phyloP scores from a whole-genome alignment of 2,888 invertebrate species.

The Coleophora deauratella region DNA sequence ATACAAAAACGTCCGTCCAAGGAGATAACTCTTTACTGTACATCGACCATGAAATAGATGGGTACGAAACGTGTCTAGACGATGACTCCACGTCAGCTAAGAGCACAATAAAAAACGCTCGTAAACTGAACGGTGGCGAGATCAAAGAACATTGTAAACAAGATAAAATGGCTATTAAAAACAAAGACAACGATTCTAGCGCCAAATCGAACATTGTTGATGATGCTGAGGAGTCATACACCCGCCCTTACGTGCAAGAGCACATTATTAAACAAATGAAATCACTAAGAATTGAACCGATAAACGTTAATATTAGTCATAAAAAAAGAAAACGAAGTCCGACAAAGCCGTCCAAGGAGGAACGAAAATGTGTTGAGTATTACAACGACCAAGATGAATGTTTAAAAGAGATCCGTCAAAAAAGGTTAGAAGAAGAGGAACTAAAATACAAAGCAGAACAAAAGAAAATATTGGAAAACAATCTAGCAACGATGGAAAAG shows the following conservation, averaged over 20 bases:
- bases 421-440: constrained; percentile 52
- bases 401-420: constrained; percentile 64
- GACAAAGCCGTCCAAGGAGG: constrained; percentile 53
- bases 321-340: constrained; percentile 56
- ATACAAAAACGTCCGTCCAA: constrained; percentile 51
- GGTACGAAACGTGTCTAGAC: constrained; percentile 77
- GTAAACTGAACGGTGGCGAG: constrained; percentile 55
- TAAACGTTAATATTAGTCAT: constrained; percentile 51
- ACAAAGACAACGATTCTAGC: constrained; percentile 52
- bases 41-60: constrained; percentile 69
- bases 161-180: constrained; percentile 45
- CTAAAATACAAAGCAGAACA: constrained; percentile 50
- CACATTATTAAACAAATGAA: constrained; percentile 69
- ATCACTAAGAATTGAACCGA: constrained; percentile 59
- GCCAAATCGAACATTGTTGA: constrained; percentile 41
- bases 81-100: constrained; percentile 67
- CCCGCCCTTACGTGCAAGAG: constrained; percentile 58
- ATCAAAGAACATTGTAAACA: constrained; percentile 63
- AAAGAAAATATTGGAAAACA: constrained; percentile 48
- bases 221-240: constrained; percentile 42
- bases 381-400: constrained; percentile 79
- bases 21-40: constrained; percentile 54
- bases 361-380: constrained; percentile 68
- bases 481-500: constrained; percentile 45
- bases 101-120: constrained; percentile 45